Base-by-base conservation (phyloP, 1,140 invertebrate species). In the Camponotus floridanus region DNA sequence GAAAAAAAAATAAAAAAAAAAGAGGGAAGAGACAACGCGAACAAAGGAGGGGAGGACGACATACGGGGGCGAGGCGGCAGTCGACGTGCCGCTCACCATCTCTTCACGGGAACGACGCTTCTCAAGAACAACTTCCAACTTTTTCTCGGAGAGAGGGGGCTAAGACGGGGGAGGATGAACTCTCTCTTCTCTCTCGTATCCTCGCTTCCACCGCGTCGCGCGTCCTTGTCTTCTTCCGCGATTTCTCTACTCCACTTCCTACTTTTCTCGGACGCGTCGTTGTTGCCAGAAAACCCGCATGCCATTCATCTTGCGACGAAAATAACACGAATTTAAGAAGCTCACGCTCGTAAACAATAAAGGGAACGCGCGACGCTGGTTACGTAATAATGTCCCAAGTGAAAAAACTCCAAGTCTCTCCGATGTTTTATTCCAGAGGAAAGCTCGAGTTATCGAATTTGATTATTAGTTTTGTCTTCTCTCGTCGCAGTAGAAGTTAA, bases 241-340 rank as follows among this genome's bases (percentile, higher is more conserved):
- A 85, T 76, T 76, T 76, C 80, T 84, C 80, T 76, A 62, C 70
- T 76, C 59, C 62, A 84, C 31, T 76, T 61, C 59, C 70, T 51
- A 18, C 48, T 51, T 51, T 0, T 36, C 55, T 70, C 48, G 64
- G 65, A 61, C 59, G 73, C 18, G 42, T 31, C 76, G 67, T 81
- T 70, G 85, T 81, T 81, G 48, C 87, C 92, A 91, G 91, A 91
- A 91, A 83, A 83, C 68, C 79, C 85, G 88, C 93, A 90, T 39
- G 79, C 79, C 79, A 94, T 94, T 84, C 92, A 91, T 94, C 93
- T 94, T 93, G 88, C 85, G 86, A 65, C 92, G 89, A 92, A 94
- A 94, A 94, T 94, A 94, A 92, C 92, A 92, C 89, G 91, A 93
- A 92, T 93, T 94, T 92, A 93, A 94, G 90, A 92, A 92, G 91